Base-by-base conservation (phyloP, 2,113 vertebrate genomes). In the Dinomys branickii region DNA sequence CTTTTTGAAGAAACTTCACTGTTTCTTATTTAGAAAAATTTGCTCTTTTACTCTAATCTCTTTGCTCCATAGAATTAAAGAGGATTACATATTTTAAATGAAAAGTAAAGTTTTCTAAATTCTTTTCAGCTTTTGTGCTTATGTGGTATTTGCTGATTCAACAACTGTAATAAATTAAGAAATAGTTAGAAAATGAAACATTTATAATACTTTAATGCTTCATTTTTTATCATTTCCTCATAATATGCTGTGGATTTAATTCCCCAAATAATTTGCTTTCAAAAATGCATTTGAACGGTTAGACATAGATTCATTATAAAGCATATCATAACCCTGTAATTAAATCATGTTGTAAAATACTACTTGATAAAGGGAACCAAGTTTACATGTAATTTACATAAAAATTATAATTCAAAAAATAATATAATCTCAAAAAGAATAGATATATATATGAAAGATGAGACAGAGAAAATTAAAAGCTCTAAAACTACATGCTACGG, bases 91-190 rank as follows among this genome's bases (percentile, higher is more conserved):
- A 63, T 73, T 95, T 92, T 41, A 90, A 97, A 95, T 67, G 47
- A 95, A 97, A 93, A 91, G 38, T 71, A 91, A 24, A 81, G 87
- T 89, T 89, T 90, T 67, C 56, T 47, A 93, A 85, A 44, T 94
- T 35, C 19, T 94, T 94, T 0, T 87, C 73, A 85, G 44, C n/a
- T 88, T 97, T 30, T 54, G 20, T 69, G 11, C 67, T 71, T 86
- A 35, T 61, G 22, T 81, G 87, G 61, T 58, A 67, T 88, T 81
- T 86, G 13, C 75, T 93, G 84, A 91, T 82, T 91, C n/a, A 95
- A 83, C 35, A 95, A 84, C n/a, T 94, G 86, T 20, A 95, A 92
- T 77, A 71, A 89, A 16, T 96, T 90, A 78, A 47, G 19, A 87
- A 94, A 93, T 50, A 88, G 8, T 63, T 69, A 80, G 24, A 38